A percentile compares a stretch with the other conserved stretches of the same genome.
Conservation (phyloP, 2,888 invertebrate species). For the Theodoxus fluviatilis region DNA sequence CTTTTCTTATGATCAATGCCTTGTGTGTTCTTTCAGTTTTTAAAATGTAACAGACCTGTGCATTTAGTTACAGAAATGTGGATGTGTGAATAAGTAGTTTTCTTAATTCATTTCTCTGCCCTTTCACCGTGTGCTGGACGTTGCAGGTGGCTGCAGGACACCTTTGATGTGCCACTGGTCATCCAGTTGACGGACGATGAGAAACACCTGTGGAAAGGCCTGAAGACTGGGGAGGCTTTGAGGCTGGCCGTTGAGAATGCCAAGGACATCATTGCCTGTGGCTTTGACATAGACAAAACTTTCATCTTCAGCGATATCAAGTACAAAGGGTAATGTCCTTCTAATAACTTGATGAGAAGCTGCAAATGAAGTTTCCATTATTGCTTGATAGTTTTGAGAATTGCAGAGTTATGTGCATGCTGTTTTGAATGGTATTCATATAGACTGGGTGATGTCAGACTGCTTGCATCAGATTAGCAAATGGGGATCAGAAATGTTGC, state of each 20-base stretch:
- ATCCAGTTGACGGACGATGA: slow-evolving; percentile 99
- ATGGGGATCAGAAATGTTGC: too few relatives aligned
- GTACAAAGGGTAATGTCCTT: slow-evolving; percentile 82
- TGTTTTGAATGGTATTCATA: too few relatives aligned
- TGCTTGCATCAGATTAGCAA: too few relatives aligned
- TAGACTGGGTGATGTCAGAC: too few relatives aligned
- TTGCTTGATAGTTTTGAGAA: neutral
- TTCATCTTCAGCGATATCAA: slow-evolving; percentile 96
- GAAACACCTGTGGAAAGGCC: slow-evolving; percentile 95
- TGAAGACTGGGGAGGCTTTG: slow-evolving; percentile 86
- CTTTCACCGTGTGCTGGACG: too few relatives aligned
- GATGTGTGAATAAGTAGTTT: too few relatives aligned
- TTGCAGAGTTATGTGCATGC: too few relatives aligned
- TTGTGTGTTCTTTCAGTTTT: too few relatives aligned
- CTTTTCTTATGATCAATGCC: too few relatives aligned
- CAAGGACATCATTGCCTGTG: slow-evolving; percentile 96
- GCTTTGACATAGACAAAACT: slow-evolving; percentile 91
- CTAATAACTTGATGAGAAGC: neutral
- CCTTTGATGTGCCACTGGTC: slow-evolving; percentile 92
- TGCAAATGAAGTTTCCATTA: neutral
- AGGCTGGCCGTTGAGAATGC: slow-evolving; percentile 87
- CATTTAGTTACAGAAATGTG: too few relatives aligned
- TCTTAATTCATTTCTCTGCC: too few relatives aligned
- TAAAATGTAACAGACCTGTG: too few relatives aligned
- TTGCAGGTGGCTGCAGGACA: slow-evolving; percentile 95